A percentile compares a stretch with the other conserved stretches of the same genome.
phyloP scores from a whole-genome alignment of 2,888 invertebrate species.

The Acleris literana region DNA sequence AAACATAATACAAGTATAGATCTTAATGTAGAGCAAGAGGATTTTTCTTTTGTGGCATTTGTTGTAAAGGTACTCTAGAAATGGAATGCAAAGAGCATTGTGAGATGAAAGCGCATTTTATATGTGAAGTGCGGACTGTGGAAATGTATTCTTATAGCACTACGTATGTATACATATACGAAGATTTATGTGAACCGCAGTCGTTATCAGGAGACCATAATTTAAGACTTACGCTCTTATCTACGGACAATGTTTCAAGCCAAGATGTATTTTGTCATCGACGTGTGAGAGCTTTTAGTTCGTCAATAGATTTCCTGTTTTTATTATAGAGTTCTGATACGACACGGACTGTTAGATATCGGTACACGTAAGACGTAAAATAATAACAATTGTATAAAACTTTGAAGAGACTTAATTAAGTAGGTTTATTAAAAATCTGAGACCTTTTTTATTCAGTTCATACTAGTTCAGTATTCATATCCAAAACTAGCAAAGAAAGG shows the following conservation, averaged over 20 bases:
- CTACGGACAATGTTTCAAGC: constrained; percentile 39
- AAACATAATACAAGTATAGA: too few relatives aligned
- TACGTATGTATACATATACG: constrained; percentile 40
- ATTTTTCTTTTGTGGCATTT: too few relatives aligned
- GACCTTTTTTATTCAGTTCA: not conserved
- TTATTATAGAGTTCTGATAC: constrained; percentile 41
- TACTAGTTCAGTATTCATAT: not conserved
- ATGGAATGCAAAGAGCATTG: not conserved
- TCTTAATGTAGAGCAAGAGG: too few relatives aligned
- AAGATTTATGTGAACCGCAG: constrained; percentile 64
- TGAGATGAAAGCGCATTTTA: constrained; percentile 4
- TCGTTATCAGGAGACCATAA: constrained; percentile 62
- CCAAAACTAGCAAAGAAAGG: constrained; percentile 16
- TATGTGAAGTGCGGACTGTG: too few relatives aligned
- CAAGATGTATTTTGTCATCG: constrained; percentile 39
- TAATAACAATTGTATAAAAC: too few relatives aligned
- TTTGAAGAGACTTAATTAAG: too few relatives aligned
- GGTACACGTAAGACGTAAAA: too few relatives aligned
- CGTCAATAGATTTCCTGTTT: constrained; percentile 56
- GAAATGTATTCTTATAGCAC: constrained; percentile 4
- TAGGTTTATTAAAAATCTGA: not conserved
- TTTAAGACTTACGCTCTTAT: constrained; percentile 56
- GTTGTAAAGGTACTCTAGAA: too few relatives aligned
- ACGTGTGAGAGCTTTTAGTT: constrained; percentile 50
- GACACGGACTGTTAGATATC: constrained; percentile 3